phyloP scores from a whole-genome alignment of 1,140 invertebrate species.

The Drosophila tropicalis region DNA sequence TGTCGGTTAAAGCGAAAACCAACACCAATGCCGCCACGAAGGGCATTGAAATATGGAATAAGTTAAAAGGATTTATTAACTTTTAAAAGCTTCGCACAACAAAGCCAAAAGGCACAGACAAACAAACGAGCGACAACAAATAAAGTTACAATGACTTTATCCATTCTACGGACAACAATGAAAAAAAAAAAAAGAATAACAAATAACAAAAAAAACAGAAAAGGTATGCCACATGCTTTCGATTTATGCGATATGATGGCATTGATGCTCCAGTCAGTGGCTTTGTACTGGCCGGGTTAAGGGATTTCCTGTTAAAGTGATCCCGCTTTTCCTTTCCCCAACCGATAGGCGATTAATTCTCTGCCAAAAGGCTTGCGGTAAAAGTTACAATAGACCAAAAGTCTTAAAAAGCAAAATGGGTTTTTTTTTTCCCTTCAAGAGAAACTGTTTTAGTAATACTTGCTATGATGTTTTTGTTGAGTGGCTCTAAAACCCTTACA shows the following conservation, averaged over 20 bases:
- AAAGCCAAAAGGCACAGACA: constrained; percentile 60
- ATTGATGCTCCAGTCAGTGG: constrained; percentile 23
- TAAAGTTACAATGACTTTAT: constrained; percentile 39
- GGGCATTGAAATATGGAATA: constrained; percentile 77
- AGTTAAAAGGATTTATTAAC: constrained; percentile 82
- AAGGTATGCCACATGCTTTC: constrained; percentile 32
- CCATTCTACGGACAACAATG: constrained; percentile 23
- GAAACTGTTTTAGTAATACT: too few species aligned
- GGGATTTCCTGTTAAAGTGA: constrained; percentile 1
- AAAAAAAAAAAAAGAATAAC: not conserved
- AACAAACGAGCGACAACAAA: constrained; percentile 40
- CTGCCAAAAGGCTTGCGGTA: not conserved
- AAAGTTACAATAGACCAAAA: not conserved
- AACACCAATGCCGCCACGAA: constrained; percentile 27
- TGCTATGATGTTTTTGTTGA: too few species aligned
- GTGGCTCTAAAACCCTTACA: too few species aligned
- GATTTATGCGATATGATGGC: constrained; percentile 28
- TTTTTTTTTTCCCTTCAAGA: too few species aligned
- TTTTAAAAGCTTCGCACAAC: constrained; percentile 78
- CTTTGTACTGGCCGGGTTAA: not conserved
- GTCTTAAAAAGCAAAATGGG: too few species aligned
- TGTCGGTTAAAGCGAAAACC: constrained; percentile 47
- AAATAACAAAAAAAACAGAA: constrained; percentile 2
- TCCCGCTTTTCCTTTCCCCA: not conserved
- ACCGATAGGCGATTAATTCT: not conserved